Evolutionary conservation across 1,140 invertebrate species (phyloP).

Genomic region (Olivierus martensii): DNA sequence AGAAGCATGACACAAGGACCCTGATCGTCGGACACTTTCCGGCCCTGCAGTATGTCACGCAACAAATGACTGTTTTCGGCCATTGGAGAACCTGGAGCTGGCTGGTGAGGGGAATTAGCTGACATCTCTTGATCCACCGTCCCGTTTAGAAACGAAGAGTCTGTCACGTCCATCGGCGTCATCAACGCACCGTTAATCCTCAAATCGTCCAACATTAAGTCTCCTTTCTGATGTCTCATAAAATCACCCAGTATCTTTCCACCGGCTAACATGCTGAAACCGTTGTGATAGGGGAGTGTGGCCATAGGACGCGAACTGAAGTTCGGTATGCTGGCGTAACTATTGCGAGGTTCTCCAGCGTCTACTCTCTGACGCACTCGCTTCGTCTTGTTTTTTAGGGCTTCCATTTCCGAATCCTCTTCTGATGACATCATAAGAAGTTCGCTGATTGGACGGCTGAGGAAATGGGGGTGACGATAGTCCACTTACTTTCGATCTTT

Average conservation of each 20-base stretch:
- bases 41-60: conserved; percentile 34
- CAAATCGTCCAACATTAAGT: too few species aligned
- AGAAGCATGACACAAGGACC: background rate
- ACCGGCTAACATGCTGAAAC: background rate
- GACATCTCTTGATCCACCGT: conserved; percentile 1
- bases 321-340: conserved; percentile 74
- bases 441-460: conserved; percentile 44
- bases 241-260: background rate
- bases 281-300: conserved; percentile 34
- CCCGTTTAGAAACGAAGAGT: background rate
- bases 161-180: background rate
- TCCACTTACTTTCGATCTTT: too few species aligned
- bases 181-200: background rate
- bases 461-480: too few species aligned
- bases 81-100: background rate
- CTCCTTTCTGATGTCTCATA: background rate
- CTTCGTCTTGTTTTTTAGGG: conserved; percentile 43
- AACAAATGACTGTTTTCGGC: conserved; percentile 31
- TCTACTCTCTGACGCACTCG: conserved; percentile 84
- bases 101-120: too few species aligned
- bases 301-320: conserved; percentile 55
- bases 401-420: conserved; percentile 53
- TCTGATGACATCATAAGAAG: conserved; percentile 76
- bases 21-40: conserved; percentile 3
- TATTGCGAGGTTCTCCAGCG: conserved; percentile 83